Conservation (phyloP, 2,888 invertebrate genomes). For the Phaonia tiefii region DNA sequence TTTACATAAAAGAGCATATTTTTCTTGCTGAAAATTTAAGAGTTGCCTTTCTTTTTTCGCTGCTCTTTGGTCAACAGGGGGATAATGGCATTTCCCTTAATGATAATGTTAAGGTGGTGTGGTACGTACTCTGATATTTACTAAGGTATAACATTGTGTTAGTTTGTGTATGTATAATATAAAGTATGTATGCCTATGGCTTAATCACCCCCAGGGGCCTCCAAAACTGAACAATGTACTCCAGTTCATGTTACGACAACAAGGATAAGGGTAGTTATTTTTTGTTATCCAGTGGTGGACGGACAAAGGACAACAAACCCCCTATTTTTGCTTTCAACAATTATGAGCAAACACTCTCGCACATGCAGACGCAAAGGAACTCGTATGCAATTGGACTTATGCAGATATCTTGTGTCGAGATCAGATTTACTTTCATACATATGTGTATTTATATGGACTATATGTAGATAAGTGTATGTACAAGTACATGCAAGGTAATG, state of each 20-base stretch:
- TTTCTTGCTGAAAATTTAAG: too few species aligned
- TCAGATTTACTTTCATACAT: too few species aligned
- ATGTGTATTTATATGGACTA: too few species aligned
- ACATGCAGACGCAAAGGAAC: not conserved
- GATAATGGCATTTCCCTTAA: slow-evolving; percentile 42
- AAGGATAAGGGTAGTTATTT: slow-evolving; percentile 20
- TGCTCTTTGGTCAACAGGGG: too few species aligned
- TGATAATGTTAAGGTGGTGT: slow-evolving; percentile 13
- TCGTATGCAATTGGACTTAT: not conserved
- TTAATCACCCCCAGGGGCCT: slow-evolving; percentile 6
- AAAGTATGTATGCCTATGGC: not conserved
- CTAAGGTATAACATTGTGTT: not conserved
- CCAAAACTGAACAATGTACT: not conserved
- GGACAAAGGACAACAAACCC: not conserved
- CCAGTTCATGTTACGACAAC: not conserved
- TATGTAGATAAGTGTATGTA: too few species aligned
- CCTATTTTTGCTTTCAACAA: not conserved
- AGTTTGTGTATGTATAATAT: slow-evolving; percentile 19
- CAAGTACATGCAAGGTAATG: too few species aligned
- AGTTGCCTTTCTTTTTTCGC: not conserved
- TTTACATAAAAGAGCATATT: too few species aligned
- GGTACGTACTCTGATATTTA: slow-evolving; percentile 10
- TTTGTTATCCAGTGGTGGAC: not conserved
- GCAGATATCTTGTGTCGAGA: slow-evolving; percentile 26
- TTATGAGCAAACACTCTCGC: not conserved